Conservation (phyloP, 2,888 invertebrate species). For the Cordilura impudica region DNA sequence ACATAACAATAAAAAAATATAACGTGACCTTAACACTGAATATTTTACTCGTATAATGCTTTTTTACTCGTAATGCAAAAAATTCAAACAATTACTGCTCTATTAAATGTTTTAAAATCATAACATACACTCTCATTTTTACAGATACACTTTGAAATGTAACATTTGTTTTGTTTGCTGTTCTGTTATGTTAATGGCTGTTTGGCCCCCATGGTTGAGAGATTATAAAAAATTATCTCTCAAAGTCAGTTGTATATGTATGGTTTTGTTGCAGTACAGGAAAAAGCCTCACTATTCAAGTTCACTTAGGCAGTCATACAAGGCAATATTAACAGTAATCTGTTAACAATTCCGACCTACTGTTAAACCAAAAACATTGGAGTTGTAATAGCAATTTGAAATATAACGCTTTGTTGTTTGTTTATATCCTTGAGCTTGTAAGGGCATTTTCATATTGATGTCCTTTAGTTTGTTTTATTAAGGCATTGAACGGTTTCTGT, state of each 20-base stretch:
- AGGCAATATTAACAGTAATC: slow-evolving; percentile 44
- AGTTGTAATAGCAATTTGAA: no score
- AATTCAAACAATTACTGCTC: slow-evolving; percentile 9
- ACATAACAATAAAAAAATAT: slow-evolving; percentile 36
- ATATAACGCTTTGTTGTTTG: slow-evolving; percentile 12
- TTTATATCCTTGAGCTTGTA: slow-evolving; percentile 40
- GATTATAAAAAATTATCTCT: slow-evolving; percentile 11
- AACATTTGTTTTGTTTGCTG: slow-evolving; percentile 7
- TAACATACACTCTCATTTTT: slow-evolving; percentile 5
- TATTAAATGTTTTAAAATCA: slow-evolving; percentile 21
- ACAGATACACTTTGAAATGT: slow-evolving; percentile 35
- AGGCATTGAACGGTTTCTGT: slow-evolving; percentile 1
- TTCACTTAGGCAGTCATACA: slow-evolving; percentile 68
- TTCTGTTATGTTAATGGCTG: neutral
- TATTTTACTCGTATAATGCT: slow-evolving; percentile 25
- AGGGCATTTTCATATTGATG: slow-evolving; percentile 3
- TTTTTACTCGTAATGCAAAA: slow-evolving; percentile 6
- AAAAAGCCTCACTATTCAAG: slow-evolving; percentile 66
- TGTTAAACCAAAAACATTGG: neutral
- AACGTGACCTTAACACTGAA: slow-evolving; percentile 75
- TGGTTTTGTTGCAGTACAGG: neutral
- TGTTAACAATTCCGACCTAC: neutral
- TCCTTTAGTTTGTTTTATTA: slow-evolving; percentile 3
- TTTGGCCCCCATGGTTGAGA: slow-evolving; percentile 32
- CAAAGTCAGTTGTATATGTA: slow-evolving; percentile 18